Base-by-base conservation (phyloP, 1,140 invertebrate species). In the Drosophila eugracilis region DNA sequence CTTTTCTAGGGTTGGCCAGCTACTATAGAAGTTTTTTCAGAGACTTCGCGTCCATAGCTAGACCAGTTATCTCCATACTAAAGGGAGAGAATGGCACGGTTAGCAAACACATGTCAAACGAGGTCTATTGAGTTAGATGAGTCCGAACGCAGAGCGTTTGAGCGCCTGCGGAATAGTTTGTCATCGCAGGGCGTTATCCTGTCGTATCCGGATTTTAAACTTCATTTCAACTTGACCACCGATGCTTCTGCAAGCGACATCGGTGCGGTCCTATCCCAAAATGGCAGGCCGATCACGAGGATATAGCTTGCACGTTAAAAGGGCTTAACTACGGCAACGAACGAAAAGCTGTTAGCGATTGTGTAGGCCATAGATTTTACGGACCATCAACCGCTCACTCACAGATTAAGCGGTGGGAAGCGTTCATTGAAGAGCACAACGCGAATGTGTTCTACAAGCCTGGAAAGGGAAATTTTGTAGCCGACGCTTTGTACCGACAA, bases 401-500 rank as follows among this genome's bases (percentile, higher is more conserved):
- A 5, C 24, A 28, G 10, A 28, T 28, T 2, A 28, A 28, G 2
- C 26, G 26, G 0, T 6, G 26, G 26, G 10, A 28, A 28, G 26
- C 5, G 10, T 28, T 28, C 26, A 6, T 28, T 9, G 5, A 28
- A 28, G 26, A 28, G 10, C 6, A 28, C 5, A 3, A 6, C 6
- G 5, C n/a, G n/a, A n/a, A n/a, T n/a, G n/a, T n/a, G n/a, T n/a
- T n/a, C n/a, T n/a, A n/a, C n/a, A n/a, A n/a, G n/a, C 26, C 26
- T 12, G 30, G 9, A 32, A 32, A 32, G 12, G 30, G 12, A n/a
- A 48, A 32, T 48, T 49, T 34, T 49, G 45, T 48, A 1, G 30
- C 28, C 19, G 30, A 49, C 19, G 47, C 47, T 9, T 49, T 36
- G 47, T 49, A 28, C 4, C 10, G 28, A 14, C 30, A 36, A 22